Conservation (phyloP, 2,888 invertebrate species). For the Temnothorax ravouxi region DNA sequence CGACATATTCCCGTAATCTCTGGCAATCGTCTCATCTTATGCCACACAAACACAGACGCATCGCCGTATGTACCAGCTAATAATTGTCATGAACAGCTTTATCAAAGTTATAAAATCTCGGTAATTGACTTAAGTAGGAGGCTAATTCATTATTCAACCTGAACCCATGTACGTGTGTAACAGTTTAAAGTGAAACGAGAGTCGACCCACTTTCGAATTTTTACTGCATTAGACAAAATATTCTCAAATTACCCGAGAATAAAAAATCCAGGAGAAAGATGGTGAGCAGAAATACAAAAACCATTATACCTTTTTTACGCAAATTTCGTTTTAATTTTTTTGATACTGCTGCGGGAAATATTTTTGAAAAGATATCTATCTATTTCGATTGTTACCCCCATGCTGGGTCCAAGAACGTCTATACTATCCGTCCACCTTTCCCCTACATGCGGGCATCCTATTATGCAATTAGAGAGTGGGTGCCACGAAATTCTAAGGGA, state of each 20-base stretch:
- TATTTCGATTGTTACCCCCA: slow-evolving; percentile 71
- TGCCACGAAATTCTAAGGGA: slow-evolving; percentile 83
- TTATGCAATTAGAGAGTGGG: slow-evolving; percentile 85
- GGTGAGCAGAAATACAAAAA: slow-evolving; percentile 16
- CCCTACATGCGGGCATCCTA: slow-evolving; percentile 83
- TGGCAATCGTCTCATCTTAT: slow-evolving; percentile 26
- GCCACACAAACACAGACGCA: slow-evolving; percentile 30
- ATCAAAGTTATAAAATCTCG: slow-evolving; percentile 36
- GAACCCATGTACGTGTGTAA: slow-evolving; percentile 8
- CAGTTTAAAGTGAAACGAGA: slow-evolving; percentile 28
- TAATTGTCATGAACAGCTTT: slow-evolving; percentile 36
- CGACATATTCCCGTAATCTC: slow-evolving; percentile 21
- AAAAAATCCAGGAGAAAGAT: background rate
- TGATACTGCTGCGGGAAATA: background rate
- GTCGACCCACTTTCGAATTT: slow-evolving; percentile 38
- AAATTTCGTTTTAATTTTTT: background rate
- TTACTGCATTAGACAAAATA: slow-evolving; percentile 29
- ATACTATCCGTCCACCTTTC: slow-evolving; percentile 74
- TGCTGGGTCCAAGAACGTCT: slow-evolving; percentile 65
- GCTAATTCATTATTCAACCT: slow-evolving; percentile 36
- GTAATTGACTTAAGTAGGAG: slow-evolving; percentile 38
- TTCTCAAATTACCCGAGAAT: slow-evolving; percentile 17
- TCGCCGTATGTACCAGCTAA: slow-evolving; percentile 20
- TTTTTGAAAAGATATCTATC: slow-evolving; percentile 51
- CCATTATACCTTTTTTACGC: background rate